Evolutionary conservation across 2,888 invertebrate genomes (phyloP).

Genomic region (Apotomis capreana): DNA sequence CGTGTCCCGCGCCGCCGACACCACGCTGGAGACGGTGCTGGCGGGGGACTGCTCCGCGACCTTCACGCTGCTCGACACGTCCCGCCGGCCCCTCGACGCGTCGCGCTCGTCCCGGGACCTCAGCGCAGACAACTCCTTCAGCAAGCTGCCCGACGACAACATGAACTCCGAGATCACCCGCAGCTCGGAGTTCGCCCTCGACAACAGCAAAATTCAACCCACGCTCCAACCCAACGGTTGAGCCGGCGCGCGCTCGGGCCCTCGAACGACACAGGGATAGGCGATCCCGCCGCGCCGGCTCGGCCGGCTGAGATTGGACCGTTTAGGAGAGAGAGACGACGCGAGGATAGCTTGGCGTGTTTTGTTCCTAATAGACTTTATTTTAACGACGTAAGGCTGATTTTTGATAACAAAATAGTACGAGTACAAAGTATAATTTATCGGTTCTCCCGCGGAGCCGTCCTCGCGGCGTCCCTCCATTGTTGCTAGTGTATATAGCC

Average conservation of each 20-base stretch:
- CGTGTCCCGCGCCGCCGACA: conserved; percentile 67
- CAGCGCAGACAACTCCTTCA: conserved; percentile 56
- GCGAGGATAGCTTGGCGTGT: conserved; percentile 73
- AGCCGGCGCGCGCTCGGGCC: conserved; percentile 47
- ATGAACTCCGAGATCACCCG: conserved; percentile 76
- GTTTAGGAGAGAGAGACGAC: conserved; percentile 51
- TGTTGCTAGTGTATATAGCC: conserved; percentile 64
- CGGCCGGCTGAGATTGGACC: conserved; percentile 69
- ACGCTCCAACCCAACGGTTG: conserved; percentile 79
- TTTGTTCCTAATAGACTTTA: conserved; percentile 80
- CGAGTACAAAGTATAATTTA: conserved; percentile 70
- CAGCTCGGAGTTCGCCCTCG: conserved; percentile 58
- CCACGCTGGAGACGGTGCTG: conserved; percentile 64
- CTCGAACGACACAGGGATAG: conserved; percentile 73
- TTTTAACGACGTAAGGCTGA: conserved; percentile 76
- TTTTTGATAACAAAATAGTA: conserved; percentile 69
- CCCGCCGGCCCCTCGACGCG: conserved; percentile 50
- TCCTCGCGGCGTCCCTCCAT: conserved; percentile 48
- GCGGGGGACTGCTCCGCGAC: conserved; percentile 52
- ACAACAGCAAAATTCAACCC: conserved; percentile 73
- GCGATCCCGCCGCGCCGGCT: conserved; percentile 62
- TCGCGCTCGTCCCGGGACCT: conserved; percentile 8
- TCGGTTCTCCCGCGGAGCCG: conserved; percentile 50
- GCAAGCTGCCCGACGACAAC: conserved; percentile 76
- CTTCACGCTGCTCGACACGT: conserved; percentile 65